Percentiles rank a stretch among this genome's conserved stretches.
These are phyloP conservation scores for Ligdia adustata DNA, from an alignment of 2,888 invertebrate genomes.

Conservation along the genomic window DNA sequence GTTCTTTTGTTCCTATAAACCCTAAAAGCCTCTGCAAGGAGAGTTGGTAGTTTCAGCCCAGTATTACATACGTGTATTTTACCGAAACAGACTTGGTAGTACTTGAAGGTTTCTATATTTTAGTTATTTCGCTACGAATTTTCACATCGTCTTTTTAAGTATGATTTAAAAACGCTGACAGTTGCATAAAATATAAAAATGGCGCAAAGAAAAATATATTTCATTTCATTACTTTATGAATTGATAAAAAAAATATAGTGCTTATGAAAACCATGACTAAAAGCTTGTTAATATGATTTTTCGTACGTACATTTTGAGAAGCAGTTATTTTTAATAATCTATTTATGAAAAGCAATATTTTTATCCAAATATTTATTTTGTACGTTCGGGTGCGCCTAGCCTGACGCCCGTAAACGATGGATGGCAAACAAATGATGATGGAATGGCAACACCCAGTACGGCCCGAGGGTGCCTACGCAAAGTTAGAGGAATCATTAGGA, in stretches of 20 bases:
- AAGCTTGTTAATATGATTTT: not conserved
- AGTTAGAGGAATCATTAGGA: too few species aligned
- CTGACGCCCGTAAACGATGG: conserved; percentile 63
- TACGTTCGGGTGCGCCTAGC: conserved; percentile 45
- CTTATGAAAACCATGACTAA: too few species aligned
- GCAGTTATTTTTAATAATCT: not conserved
- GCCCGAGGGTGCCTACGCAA: too few species aligned
- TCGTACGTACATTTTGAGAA: not conserved
- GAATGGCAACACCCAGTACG: conserved; percentile 43
- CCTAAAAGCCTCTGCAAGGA: conserved; percentile 50
- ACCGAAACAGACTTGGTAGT: not conserved
- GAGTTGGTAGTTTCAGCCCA: conserved; percentile 43
- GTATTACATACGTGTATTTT: conserved; percentile 5
- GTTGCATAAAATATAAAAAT: not conserved
- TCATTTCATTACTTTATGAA: too few species aligned
- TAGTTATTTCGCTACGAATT: not conserved
- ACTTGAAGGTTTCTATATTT: not conserved
- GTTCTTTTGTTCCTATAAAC: conserved; percentile 52
- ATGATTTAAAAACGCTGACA: not conserved
- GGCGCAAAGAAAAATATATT: not conserved
- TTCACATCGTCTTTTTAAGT: not conserved
- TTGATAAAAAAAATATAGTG: too few species aligned
- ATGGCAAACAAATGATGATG: conserved; percentile 66
- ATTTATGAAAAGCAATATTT: conserved; percentile 38
- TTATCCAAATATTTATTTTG: conserved; percentile 40